Percentiles rank a stretch among this genome's conserved stretches.
Evolutionary conservation across 2,797 vertebrate genomes (phyloP).

Genomic region (Balearica regulorum): DNA sequence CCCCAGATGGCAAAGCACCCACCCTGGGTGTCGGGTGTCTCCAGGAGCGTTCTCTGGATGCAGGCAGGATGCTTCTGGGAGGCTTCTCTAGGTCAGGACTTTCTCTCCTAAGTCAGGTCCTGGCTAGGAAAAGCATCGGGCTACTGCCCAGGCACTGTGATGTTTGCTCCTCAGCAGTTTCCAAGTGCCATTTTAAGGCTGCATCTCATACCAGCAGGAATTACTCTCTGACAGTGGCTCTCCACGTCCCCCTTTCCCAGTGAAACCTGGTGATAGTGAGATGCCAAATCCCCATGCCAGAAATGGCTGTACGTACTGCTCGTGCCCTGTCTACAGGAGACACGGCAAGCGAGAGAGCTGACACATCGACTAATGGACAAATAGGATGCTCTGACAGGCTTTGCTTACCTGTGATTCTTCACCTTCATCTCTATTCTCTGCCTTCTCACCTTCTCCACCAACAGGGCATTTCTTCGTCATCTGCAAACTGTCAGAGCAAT

Average conservation of each 20-base stretch:
- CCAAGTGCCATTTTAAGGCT: background rate
- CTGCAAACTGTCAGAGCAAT: background rate
- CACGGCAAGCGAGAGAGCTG: fast-evolving
- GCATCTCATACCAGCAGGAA: background rate
- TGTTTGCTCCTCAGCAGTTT: background rate
- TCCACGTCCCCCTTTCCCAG: background rate
- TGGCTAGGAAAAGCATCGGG: background rate
- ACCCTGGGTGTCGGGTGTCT: background rate
- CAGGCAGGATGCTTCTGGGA: background rate
- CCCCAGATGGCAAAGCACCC: background rate
- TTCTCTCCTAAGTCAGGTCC: background rate
- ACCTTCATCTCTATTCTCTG: background rate
- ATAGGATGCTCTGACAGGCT: background rate
- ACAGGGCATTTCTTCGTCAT: background rate
- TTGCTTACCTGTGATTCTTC: background rate
- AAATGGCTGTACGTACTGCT: background rate
- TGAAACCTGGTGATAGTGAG: background rate
- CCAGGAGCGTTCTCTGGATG: background rate
- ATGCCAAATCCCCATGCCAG: background rate
- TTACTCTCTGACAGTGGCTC: background rate
- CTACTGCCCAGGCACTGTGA: background rate
- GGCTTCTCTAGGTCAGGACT: background rate
- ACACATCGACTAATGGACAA: background rate
- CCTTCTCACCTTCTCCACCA: background rate
- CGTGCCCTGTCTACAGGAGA: background rate